Base-by-base conservation (phyloP, 2,888 invertebrate genomes). In the Oxytorus armatus region DNA sequence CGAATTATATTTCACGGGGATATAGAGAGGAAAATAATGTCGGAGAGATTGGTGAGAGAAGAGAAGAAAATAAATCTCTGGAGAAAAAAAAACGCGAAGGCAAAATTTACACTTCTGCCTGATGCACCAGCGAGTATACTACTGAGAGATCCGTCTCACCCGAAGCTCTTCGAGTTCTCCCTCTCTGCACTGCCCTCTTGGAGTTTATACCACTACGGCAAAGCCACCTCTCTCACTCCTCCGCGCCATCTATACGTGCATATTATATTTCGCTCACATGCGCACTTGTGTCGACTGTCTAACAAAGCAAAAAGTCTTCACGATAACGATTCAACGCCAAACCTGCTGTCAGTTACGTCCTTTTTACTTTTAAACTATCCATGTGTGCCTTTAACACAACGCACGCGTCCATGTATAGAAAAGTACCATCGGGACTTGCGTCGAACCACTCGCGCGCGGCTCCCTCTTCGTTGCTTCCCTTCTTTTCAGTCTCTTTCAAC, bases 121-220 rank as follows among this genome's bases (percentile, higher is more conserved):
- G 77, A 57, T 77, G 77, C 80, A 77, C 77, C 69, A 80, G 80
- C 73, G 77, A 80, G 77, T 74, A 59, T 80, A 74, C 80, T 80
- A 80, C 77, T 80, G 73, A 77, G 47, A 57, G 66, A 18, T 49
- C 29, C 53, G 53, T 47, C n/a, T 33, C 29, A n/a, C n/a, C 29
- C n/a, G 36, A 14, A 36, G 49, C 70, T 61, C 65, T 66, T 61
- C 33, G 53, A 5, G n/a, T 39, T 18, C 49, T 59, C 70, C 84
- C 77, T 80, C 76, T 83, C 77, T 77, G 36, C 44, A 29, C 36
- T 59, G 61, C 21, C 81, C 76, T 5, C 73, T 44, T 29, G 63
- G 16, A 14, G 44, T 51, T 39, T 11, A n/a, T n/a, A n/a, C 47
- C 33, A 21, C n/a, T 25, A 11, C 11, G 2, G 21, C 29, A 16